Conservation (phyloP, 2,113 vertebrate species). For the Seriola quinqueradiata region DNA sequence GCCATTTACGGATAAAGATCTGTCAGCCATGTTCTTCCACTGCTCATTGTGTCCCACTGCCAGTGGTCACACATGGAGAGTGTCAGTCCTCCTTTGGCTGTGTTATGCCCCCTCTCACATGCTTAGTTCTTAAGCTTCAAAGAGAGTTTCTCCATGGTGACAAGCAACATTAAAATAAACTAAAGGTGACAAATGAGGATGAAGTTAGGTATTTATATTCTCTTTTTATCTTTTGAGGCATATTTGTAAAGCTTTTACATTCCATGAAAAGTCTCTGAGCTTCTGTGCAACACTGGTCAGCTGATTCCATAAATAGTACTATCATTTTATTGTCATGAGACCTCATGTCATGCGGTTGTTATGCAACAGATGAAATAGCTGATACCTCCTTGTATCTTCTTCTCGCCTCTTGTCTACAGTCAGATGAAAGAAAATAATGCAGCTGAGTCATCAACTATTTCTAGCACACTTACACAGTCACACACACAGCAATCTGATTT, state of each 20-base stretch:
- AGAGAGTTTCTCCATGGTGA: not conserved
- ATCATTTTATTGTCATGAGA: slow-evolving; percentile 46
- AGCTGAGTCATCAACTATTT: slow-evolving; percentile 48
- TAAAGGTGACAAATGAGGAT: not conserved
- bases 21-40: slow-evolving; percentile 56
- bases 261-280: slow-evolving; percentile 3
- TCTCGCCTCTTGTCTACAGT: slow-evolving; percentile 27
- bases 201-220: slow-evolving; percentile 11
- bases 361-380: slow-evolving; percentile 36
- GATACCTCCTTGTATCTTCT: slow-evolving; percentile 19
- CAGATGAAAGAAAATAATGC: slow-evolving; percentile 19
- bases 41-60: slow-evolving; percentile 34
- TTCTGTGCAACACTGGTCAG: slow-evolving; percentile 17
- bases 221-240: not conserved
- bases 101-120: not conserved
- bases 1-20: slow-evolving; percentile 68
- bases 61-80: slow-evolving; percentile 58
- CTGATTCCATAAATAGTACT: slow-evolving; percentile 47
- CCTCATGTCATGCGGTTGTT: slow-evolving; percentile 38
- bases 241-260: slow-evolving; percentile 14
- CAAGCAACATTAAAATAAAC: slow-evolving; percentile 11
- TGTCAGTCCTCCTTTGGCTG: slow-evolving; percentile 23
- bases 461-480: not conserved
- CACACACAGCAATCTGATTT: not conserved
- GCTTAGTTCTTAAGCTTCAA: not conserved